Evolutionary conservation across 1,140 invertebrate species (phyloP).

Genomic region (Drosophila seguyi): DNA sequence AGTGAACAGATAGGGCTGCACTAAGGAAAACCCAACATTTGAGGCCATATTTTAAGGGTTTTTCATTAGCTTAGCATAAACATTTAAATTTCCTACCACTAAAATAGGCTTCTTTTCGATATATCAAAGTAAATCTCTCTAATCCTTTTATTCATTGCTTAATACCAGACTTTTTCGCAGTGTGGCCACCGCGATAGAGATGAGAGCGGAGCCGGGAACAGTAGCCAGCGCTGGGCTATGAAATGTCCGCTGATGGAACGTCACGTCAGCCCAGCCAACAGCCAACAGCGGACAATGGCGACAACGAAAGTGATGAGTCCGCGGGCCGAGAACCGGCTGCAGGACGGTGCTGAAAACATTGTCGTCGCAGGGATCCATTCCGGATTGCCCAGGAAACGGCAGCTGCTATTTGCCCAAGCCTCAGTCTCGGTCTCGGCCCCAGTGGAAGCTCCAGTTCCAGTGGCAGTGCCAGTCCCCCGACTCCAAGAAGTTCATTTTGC

Average conservation of each 20-base stretch:
- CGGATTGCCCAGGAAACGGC: conserved; percentile 53
- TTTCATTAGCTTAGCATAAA: neutral
- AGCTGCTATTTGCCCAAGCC: conserved; percentile 64
- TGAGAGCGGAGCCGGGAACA: conserved; percentile 3
- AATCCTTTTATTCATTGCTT: neutral
- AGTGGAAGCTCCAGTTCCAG: conserved; percentile 1
- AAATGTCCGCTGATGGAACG: conserved; percentile 61
- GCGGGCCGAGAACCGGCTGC: conserved; percentile 10
- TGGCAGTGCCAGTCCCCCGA: neutral
- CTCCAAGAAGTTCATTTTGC: conserved; percentile 74
- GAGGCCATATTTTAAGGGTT: neutral
- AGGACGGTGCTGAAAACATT: conserved; percentile 64
- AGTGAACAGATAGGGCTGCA: conserved; percentile 53
- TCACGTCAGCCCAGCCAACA: conserved; percentile 40
- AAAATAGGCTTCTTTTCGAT: neutral
- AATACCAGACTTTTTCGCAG: neutral
- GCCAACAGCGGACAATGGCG: conserved; percentile 59
- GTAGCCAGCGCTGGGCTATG: conserved; percentile 5
- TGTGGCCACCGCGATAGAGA: neutral
- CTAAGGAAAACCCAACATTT: neutral
- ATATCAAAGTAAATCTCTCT: neutral
- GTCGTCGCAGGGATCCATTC: conserved; percentile 48
- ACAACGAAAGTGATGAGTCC: conserved; percentile 61
- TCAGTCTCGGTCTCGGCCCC: neutral
- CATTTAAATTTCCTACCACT: neutral